These are phyloP conservation scores for Peromyscus aztecus DNA, from an alignment of 2,797 vertebrate genomes.

Conservation along the genomic window DNA sequence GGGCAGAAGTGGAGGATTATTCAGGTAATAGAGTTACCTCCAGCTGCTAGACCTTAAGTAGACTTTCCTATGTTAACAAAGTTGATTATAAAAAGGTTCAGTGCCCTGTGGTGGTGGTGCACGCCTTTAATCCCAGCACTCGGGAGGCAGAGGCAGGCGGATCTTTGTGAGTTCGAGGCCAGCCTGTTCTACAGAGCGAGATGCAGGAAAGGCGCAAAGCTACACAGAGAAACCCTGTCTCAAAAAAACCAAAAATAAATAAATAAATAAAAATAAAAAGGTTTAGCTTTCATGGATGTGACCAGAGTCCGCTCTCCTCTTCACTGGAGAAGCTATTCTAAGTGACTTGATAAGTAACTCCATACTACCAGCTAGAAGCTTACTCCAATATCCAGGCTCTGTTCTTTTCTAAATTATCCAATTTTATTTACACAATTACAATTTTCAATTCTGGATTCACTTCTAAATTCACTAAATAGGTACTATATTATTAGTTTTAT, in stretches of 20 bases:
- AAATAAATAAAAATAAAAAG: not conserved
- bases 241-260: too few relatives aligned
- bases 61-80: conserved; percentile 42
- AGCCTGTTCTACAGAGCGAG: too few relatives aligned
- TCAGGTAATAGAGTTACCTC: not conserved
- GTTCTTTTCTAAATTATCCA: not conserved
- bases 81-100: not conserved
- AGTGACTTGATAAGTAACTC: not conserved
- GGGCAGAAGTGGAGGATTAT: not conserved
- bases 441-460: not conserved
- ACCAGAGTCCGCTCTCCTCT: not conserved
- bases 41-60: not conserved
- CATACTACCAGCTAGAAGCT: not conserved
- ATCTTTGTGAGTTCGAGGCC: too few relatives aligned
- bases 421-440: conserved; percentile 40
- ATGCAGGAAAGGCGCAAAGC: too few relatives aligned
- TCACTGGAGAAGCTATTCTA: conserved; percentile 35
- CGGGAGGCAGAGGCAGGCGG: too few relatives aligned
- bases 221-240: too few relatives aligned
- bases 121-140: too few relatives aligned
- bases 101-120: too few relatives aligned
- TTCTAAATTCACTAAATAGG: conserved; percentile 34
- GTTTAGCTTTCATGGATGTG: conserved; percentile 26
- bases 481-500: conserved; percentile 5
- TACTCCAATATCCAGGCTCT: not conserved